These are phyloP conservation scores for Formica exsecta DNA, from an alignment of 1,140 invertebrate genomes.

Conservation along the genomic window DNA sequence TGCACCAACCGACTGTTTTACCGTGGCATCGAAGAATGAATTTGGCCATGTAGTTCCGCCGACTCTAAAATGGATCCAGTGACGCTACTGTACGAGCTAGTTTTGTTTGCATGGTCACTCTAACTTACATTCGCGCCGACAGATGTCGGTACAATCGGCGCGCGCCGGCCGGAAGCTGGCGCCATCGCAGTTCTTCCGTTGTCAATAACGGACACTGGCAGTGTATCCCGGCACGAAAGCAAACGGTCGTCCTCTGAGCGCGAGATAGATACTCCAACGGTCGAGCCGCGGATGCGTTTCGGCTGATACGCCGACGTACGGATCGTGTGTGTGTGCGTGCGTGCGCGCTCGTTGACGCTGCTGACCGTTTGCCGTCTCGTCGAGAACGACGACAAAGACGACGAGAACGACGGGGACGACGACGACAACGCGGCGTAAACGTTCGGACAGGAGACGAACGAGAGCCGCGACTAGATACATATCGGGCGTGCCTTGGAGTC, in stretches of 20 bases:
- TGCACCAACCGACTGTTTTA: no score
- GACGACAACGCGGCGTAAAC: constrained; percentile 5
- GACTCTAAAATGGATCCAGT: no score
- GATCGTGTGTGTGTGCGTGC: constrained; percentile 1
- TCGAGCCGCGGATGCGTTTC: constrained; percentile 71
- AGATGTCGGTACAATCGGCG: constrained; percentile 66
- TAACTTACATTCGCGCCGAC: neutral
- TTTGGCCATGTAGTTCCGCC: no score
- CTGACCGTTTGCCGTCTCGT: constrained; percentile 27
- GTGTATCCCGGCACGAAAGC: constrained; percentile 77
- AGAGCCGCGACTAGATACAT: neutral
- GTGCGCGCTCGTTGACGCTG: constrained; percentile 18
- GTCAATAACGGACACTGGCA: constrained; percentile 83
- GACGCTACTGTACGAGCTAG: no score
- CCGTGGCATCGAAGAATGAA: no score
- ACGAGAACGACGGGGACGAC: constrained; percentile 31
- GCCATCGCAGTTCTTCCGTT: constrained; percentile 79
- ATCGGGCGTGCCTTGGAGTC: constrained; percentile 44
- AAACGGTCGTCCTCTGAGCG: constrained; percentile 70
- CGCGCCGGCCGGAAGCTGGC: constrained; percentile 73
- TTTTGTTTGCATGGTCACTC: no score
- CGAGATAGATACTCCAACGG: constrained; percentile 66
- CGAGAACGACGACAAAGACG: constrained; percentile 21
- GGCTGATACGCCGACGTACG: constrained; percentile 24
- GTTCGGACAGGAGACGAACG: neutral